Base-by-base conservation (phyloP, 1,140 invertebrate species). In the Thrips palmi region DNA sequence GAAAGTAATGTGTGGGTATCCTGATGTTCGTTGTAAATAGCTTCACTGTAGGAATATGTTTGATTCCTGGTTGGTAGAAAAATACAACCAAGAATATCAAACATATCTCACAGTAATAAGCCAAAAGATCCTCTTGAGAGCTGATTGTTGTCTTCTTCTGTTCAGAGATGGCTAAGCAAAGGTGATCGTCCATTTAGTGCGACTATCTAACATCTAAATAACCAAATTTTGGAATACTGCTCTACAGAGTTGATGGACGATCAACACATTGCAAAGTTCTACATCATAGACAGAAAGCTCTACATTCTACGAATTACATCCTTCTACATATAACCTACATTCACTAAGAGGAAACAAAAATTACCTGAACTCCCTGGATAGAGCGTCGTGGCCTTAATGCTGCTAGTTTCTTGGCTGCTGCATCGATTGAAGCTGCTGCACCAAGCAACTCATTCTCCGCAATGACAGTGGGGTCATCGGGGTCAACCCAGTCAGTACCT, bases 31-130 rank as follows among this genome's bases (percentile, higher is more conserved):
- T 62, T 12, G 24, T 12, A n/a, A n/a, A n/a, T n/a, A n/a, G n/a
- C n/a, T n/a, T n/a, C n/a, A n/a, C n/a, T n/a, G n/a, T n/a, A n/a
- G 5, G 30, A 86, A 93, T 92, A 96, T 93, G 89, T 94, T 87
- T 91, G 88, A 91, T 86, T 91, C 83, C 84, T 80, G 88, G 89
- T 88, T 86, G 86, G 79, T 70, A 57, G 50, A 58, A 46, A 55
- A 60, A 62, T 68, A 89, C 86, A 92, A 94, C 88, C 89, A 94
- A 96, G 88, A 94, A 94, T 94, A 94, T 93, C 89, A 96, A 96
- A 96, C 89, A 96, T 96, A 96, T 96, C 89, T 92, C 60, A 82
- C 69, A 71, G 80, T 60, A 61, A 55, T 20, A 18, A 43, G 42
- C 33, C 18, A 43, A 33, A 33, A 20, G 25, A 23, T 33, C n/a